Base-by-base conservation (phyloP, 1,140 invertebrate species). In the Nomia melanderi region DNA sequence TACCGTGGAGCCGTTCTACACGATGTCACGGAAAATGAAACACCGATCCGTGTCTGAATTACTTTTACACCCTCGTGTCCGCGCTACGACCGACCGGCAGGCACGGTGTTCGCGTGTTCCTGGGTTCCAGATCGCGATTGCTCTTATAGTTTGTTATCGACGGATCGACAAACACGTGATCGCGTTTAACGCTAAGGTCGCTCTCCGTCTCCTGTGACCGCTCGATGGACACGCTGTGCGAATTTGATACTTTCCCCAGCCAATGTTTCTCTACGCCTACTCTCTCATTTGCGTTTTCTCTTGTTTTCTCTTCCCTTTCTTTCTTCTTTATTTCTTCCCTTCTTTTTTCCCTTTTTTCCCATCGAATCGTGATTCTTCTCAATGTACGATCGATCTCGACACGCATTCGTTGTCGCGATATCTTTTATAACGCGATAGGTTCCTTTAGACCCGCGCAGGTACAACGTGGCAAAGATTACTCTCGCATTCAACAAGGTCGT, bases 1-100 rank as follows among this genome's bases (percentile, higher is more conserved):
- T 62, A 69, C 76, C 65, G 70, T 80, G n/a, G 50, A 47, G n/a
- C 17, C 31, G 60, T 17, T 65, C 47, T 44, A 64, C 79, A 54
- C 41, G 33, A 59, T 64, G 33, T 12, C 50, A 57, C 57, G 80
- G 64, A 59, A 65, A 83, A 69, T 64, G 76, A 70, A 66, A 82
- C 29, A 41, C 29, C 20, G 31, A 36, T 56, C 53, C 25, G 82
- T 33, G 59, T 59, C 72, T 71, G 56, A 84, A 84, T 84, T 77
- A 71, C 74, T 69, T 77, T 78, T 65, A 65, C 60, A 53, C n/a
- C n/a, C 39, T 74, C 50, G 29, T 27, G 25, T 44, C 41, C 53
- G 41, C 57, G 41, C 57, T 44, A 57, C 47, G 31, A 31, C 50
- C 41, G 50, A n/a, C n/a, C n/a, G n/a, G n/a, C n/a, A n/a, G 54